phyloP scores from a whole-genome alignment of 2,888 invertebrate species.

The Hydraecia micacea region DNA sequence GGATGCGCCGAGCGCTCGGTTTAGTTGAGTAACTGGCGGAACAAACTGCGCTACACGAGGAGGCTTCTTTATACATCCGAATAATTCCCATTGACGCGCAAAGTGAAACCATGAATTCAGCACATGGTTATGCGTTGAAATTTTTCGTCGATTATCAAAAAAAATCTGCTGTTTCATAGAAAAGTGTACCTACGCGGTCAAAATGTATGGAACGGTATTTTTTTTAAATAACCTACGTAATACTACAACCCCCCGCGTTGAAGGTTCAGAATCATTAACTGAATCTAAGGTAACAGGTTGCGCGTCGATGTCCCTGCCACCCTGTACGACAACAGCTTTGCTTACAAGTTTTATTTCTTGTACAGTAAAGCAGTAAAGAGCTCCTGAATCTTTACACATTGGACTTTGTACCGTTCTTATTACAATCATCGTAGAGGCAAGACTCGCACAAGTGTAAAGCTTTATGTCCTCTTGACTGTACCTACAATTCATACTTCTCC shows the following conservation, averaged over 20 bases:
- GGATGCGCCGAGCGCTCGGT: no score
- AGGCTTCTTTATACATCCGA: no score
- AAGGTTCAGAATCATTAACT: neutral
- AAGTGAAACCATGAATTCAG: neutral
- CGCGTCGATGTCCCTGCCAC: neutral
- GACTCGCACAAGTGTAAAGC: neutral
- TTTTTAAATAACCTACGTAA: neutral
- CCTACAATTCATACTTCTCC: neutral
- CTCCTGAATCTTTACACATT: neutral
- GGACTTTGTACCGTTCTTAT: neutral
- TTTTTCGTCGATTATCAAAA: neutral
- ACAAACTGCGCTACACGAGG: no score
- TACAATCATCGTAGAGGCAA: neutral
- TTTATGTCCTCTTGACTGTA: neutral
- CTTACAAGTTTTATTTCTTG: neutral
- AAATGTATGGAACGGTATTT: no score
- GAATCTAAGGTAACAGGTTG: neutral
- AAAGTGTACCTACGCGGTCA: no score
- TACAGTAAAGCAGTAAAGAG: neutral
- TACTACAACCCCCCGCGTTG: neutral
- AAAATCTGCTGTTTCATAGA: neutral
- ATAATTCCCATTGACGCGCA: neutral
- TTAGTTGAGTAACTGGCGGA: no score
- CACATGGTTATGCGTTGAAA: neutral
- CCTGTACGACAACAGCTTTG: neutral